Evolutionary conservation across 2,888 invertebrate genomes (phyloP).

Genomic region (Halictus quadricinctus): DNA sequence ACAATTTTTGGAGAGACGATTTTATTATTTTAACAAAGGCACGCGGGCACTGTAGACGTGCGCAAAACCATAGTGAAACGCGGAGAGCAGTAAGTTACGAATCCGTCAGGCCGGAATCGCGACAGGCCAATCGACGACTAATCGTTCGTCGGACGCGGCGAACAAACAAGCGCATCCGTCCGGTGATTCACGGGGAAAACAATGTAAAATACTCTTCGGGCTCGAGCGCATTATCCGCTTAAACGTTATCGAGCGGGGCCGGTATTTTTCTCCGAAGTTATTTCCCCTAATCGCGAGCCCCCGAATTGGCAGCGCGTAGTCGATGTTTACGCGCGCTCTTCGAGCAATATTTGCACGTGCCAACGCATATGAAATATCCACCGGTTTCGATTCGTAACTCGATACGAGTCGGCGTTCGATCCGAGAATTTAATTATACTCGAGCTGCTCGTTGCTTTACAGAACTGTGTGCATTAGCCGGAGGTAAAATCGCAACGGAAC

Average conservation of each 20-base stretch:
- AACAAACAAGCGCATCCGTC: not conserved
- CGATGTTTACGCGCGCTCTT: not conserved
- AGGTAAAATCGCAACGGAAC: not conserved
- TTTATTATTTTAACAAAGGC: no score
- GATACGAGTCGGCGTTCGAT: constrained; percentile 10
- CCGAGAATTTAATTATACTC: constrained; percentile 37
- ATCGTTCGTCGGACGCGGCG: not conserved
- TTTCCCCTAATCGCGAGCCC: not conserved
- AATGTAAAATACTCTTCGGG: not conserved
- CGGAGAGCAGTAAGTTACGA: not conserved
- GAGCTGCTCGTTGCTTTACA: not conserved
- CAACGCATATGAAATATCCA: constrained; percentile 14
- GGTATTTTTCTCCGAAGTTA: constrained; percentile 7
- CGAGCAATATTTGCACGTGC: constrained; percentile 1
- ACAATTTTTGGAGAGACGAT: no score
- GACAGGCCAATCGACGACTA: not conserved
- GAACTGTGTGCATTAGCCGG: not conserved
- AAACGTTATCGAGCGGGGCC: constrained; percentile 6
- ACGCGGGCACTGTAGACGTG: no score
- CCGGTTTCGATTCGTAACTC: constrained; percentile 5
- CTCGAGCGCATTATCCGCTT: not conserved
- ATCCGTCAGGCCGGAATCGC: not conserved
- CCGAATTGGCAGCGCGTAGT: not conserved
- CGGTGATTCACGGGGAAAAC: not conserved
- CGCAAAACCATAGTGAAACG: not conserved